A percentile compares a stretch with the other conserved stretches of the same genome.
phyloP scores from a whole-genome alignment of 2,797 vertebrate species.

The Poecilia gillii region DNA sequence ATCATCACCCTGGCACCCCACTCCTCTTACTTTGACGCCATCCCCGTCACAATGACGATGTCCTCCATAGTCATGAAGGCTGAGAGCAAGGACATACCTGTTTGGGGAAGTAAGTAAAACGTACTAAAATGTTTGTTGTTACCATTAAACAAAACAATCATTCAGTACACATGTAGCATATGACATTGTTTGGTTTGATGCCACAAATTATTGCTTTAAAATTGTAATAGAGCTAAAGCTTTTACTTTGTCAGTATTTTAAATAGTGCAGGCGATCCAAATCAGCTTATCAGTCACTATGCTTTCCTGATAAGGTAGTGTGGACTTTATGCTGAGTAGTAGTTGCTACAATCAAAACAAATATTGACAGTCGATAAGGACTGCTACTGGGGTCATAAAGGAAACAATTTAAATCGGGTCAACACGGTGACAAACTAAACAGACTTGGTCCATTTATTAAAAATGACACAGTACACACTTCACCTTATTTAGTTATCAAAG shows the following conservation, averaged over 20 bases:
- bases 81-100: conserved; percentile 97
- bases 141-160: not conserved
- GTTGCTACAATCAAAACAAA: conserved; percentile 57
- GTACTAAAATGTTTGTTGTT: not conserved
- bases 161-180: not conserved
- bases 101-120: conserved; percentile 97
- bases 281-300: conserved; percentile 20
- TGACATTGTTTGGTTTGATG: not conserved
- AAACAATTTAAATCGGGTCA: conserved; percentile 17
- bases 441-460: not conserved
- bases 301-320: conserved; percentile 29
- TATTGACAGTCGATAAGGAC: conserved; percentile 70
- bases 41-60: conserved; percentile 98
- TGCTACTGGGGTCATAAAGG: conserved; percentile 41
- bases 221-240: not conserved
- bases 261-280: too few species aligned
- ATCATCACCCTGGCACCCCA: conserved; percentile 95
- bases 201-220: not conserved
- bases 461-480: not conserved
- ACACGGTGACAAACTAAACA: not conserved
- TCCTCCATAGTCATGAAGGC: conserved; percentile 98
- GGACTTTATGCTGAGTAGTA: conserved; percentile 12
- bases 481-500: not conserved
- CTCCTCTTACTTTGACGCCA: conserved; percentile 98
- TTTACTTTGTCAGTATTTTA: not conserved